Conservation (phyloP, 2,113 vertebrate genomes). For the Nestor notabilis region DNA sequence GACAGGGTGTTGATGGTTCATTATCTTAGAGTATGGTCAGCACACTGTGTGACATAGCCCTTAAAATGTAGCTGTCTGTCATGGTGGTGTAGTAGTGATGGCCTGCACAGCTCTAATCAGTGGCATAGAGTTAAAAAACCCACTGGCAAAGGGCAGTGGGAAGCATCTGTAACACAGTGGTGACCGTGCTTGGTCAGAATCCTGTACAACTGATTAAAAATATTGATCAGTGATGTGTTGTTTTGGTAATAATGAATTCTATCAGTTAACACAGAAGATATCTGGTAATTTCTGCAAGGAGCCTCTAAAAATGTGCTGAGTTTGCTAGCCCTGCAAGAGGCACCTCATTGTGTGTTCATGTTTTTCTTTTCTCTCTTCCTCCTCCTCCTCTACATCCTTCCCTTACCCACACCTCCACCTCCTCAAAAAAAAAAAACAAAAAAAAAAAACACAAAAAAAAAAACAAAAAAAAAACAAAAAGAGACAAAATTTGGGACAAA, state of each 20-base stretch:
- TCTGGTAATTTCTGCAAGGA: background rate
- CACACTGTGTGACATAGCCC: accelerated
- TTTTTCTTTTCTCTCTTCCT: background rate
- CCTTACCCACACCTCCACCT: background rate
- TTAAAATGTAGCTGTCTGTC: accelerated
- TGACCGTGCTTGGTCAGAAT: background rate
- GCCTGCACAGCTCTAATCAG: accelerated
- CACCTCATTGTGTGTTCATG: background rate
- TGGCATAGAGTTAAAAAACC: background rate
- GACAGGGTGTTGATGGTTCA: accelerated
- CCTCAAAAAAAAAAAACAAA: background rate
- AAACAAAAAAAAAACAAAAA: no score
- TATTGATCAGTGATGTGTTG: accelerated
- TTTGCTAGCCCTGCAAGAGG: background rate
- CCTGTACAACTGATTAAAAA: background rate
- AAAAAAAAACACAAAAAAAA: no score
- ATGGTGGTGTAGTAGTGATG: accelerated
- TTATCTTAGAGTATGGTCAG: background rate
- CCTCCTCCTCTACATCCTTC: background rate
- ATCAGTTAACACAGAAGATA: background rate
- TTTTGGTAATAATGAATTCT: background rate
- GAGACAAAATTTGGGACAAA: background rate
- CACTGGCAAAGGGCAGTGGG: background rate
- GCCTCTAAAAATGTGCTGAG: background rate
- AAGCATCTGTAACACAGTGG: background rate